A percentile compares a stretch with the other conserved stretches of the same genome.
Evolutionary conservation across 2,113 vertebrate genomes (phyloP).

Genomic region (Crotalus tigris): DNA sequence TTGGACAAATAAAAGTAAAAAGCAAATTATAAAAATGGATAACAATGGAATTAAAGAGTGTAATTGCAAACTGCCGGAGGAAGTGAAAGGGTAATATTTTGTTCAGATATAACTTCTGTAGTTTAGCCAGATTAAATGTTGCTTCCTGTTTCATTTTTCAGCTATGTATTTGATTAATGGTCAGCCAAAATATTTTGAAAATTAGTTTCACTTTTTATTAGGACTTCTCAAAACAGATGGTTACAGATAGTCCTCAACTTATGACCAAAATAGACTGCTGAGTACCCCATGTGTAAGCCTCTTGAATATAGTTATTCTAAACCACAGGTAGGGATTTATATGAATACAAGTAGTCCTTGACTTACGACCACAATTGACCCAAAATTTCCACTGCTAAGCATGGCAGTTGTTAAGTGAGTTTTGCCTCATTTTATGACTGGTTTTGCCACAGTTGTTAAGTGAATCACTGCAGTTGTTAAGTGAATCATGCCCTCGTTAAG

Average conservation of each 20-base stretch:
- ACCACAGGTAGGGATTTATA: not conserved
- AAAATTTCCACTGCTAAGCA: not conserved
- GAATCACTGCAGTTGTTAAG: not conserved
- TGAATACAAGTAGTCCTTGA: not conserved
- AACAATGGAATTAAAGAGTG: not conserved
- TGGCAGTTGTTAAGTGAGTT: not conserved
- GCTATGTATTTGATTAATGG: not conserved
- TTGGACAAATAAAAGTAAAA: not conserved
- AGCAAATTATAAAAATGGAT: not conserved
- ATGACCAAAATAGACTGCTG: not conserved
- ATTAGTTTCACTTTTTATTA: not conserved
- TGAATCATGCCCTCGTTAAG: not conserved
- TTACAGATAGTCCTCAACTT: not conserved
- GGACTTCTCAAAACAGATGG: not conserved
- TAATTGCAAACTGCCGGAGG: not conserved
- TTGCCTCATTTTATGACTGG: not conserved
- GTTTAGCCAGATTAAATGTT: not conserved
- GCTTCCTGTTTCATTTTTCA: not conserved
- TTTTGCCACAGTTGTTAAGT: not conserved
- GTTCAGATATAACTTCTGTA: not conserved
- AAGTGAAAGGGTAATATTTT: not conserved
- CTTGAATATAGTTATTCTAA: not conserved
- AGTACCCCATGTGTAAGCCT: not conserved
- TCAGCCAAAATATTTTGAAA: not conserved
- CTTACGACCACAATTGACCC: not conserved